These are phyloP conservation scores for Tenodera sinensis DNA, from an alignment of 2,888 invertebrate genomes.

Conservation along the genomic window DNA sequence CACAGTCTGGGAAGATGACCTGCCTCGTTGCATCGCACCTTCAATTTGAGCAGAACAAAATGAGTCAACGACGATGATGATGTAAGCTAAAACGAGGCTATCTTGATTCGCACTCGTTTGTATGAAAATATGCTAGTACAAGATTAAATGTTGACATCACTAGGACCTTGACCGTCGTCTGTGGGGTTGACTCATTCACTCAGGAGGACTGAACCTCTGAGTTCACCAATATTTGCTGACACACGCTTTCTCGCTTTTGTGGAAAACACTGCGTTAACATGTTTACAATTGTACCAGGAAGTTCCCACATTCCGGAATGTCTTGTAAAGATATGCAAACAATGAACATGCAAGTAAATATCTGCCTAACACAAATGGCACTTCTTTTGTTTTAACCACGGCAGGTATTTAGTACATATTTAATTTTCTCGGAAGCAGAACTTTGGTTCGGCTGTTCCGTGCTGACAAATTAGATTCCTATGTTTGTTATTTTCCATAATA, in stretches of 20 bases:
- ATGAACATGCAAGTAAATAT: no score
- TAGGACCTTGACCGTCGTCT: not conserved
- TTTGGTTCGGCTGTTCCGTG: no score
- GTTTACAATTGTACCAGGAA: not conserved
- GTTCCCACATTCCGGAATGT: not conserved
- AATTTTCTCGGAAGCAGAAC: no score
- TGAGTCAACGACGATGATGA: not conserved
- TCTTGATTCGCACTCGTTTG: not conserved
- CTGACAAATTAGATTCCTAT: no score
- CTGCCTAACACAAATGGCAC: no score
- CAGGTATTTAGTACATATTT: no score
- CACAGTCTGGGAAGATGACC: not conserved
- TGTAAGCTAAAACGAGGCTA: not conserved
- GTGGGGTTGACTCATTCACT: not conserved
- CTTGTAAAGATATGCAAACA: not conserved
- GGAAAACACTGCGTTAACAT: not conserved
- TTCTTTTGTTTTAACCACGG: no score
- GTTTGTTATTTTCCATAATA: no score
- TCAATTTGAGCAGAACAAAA: not conserved
- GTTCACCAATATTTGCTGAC: not conserved
- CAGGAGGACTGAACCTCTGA: not conserved
- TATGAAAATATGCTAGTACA: not conserved
- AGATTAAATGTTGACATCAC: not conserved
- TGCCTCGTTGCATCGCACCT: not conserved
- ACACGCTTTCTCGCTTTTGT: not conserved